Conservation (phyloP, 2,797 vertebrate species). For the Phalanger gymnotis region DNA sequence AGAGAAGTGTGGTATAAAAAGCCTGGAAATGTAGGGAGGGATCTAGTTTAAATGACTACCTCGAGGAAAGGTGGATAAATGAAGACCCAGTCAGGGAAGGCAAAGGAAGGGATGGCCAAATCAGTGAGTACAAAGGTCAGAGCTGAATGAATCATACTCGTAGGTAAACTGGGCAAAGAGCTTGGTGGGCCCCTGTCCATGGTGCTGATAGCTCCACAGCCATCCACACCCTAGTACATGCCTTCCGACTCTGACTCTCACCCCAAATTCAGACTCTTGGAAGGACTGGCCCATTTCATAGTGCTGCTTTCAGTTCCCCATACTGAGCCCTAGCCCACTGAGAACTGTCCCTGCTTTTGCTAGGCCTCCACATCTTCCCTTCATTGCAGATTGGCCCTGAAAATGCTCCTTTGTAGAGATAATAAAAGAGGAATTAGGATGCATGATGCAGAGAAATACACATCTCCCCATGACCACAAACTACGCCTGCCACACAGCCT, state of each 20-base stretch:
- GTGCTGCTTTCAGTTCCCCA: slow-evolving; percentile 56
- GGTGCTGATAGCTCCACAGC: not conserved
- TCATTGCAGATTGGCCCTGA: slow-evolving; percentile 70
- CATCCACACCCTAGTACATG: not conserved
- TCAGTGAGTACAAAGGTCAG: not conserved
- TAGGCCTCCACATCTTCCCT: slow-evolving; percentile 47
- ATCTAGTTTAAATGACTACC: not conserved
- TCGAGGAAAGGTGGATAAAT: not conserved
- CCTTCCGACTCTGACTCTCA: not conserved
- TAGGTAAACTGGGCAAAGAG: not conserved
- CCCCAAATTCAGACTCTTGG: not conserved
- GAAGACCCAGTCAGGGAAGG: not conserved
- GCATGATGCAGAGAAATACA: slow-evolving; percentile 23
- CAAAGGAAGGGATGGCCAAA: not conserved
- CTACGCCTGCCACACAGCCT: not conserved
- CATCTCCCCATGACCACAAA: not conserved
- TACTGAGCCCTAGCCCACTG: not conserved
- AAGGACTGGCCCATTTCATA: slow-evolving; percentile 64
- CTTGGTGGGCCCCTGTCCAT: not conserved
- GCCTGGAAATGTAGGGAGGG: not conserved
- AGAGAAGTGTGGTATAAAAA: not conserved
- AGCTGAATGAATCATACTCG: not conserved
- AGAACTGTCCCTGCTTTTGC: slow-evolving; percentile 53
- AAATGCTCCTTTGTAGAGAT: slow-evolving; percentile 75
- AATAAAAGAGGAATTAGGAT: slow-evolving; percentile 74